Evolutionary conservation across 2,888 invertebrate genomes (phyloP).

Genomic region (Gastracanthus pulcherrimus): DNA sequence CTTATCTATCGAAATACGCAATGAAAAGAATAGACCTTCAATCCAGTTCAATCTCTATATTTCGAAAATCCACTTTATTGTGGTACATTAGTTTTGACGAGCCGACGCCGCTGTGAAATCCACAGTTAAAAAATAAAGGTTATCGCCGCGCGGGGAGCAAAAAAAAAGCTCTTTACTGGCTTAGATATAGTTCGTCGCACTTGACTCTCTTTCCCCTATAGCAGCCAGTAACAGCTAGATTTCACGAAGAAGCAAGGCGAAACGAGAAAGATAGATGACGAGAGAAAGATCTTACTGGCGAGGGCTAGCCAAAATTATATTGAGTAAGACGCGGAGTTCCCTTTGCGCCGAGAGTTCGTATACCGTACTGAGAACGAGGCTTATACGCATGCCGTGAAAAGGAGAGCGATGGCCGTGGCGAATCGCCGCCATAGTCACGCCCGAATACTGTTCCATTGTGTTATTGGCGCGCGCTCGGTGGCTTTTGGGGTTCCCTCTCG

Average conservation of each 20-base stretch:
- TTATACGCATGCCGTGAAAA: conserved; percentile 52
- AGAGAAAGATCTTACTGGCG: background rate
- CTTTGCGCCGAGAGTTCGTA: too few species aligned
- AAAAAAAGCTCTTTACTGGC: conserved; percentile 40
- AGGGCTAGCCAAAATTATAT: conserved; percentile 6
- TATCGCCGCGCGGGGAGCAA: background rate
- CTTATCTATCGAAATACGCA: background rate
- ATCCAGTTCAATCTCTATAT: background rate
- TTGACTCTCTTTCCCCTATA: conserved; percentile 15
- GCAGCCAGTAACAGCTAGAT: background rate
- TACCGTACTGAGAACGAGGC: too few species aligned
- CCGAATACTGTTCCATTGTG: conserved; percentile 64
- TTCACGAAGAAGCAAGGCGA: background rate
- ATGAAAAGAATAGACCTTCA: background rate
- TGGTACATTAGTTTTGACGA: background rate
- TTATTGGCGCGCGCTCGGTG: conserved; percentile 12
- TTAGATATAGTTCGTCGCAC: conserved; percentile 27
- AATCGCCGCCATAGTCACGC: conserved; percentile 73
- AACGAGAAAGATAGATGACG: background rate
- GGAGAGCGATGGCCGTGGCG: conserved; percentile 70
- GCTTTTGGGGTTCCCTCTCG: conserved; percentile 3
- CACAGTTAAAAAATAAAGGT: conserved; percentile 12
- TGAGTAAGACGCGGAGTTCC: conserved; percentile 18
- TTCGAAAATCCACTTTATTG: background rate
- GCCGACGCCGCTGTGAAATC: conserved; percentile 1